A percentile compares a stretch with the other conserved stretches of the same genome.
Conservation (phyloP, 2,888 invertebrate genomes). For the Ochropleura leucogaster region DNA sequence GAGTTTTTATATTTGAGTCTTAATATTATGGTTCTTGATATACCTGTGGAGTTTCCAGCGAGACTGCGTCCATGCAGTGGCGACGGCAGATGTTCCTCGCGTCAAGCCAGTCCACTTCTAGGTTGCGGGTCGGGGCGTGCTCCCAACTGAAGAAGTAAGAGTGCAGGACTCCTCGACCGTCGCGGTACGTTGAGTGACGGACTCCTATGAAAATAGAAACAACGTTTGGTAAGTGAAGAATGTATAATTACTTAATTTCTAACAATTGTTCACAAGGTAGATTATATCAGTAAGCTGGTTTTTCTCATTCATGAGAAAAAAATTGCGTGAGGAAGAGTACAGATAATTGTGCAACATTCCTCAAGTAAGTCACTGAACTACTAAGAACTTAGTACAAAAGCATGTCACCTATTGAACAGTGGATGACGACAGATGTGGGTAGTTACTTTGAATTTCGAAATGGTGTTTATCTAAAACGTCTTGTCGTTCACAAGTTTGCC, state of each 20-base stretch:
- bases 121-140: slow-evolving; percentile 94
- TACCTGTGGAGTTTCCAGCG: slow-evolving; percentile 96
- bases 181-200: slow-evolving; percentile 96
- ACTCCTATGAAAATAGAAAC: slow-evolving; percentile 91
- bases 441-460: slow-evolving; percentile 78
- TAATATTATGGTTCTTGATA: slow-evolving; percentile 13
- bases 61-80: slow-evolving; percentile 98
- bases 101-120: slow-evolving; percentile 97
- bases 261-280: neutral
- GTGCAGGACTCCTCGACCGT: slow-evolving; percentile 96
- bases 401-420: slow-evolving; percentile 71
- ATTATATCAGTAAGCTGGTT: neutral
- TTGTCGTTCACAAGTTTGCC: slow-evolving; percentile 77
- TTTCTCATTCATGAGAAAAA: neutral
- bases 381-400: slow-evolving; percentile 70
- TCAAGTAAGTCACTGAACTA: slow-evolving; percentile 65
- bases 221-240: slow-evolving; percentile 12
- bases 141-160: slow-evolving; percentile 99
- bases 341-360: slow-evolving; percentile 55
- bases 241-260: neutral
- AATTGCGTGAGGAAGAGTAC: slow-evolving; percentile 12
- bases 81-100: slow-evolving; percentile 97
- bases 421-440: slow-evolving; percentile 77
- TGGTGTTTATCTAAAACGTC: slow-evolving; percentile 77
- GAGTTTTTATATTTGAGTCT: neutral